Evolutionary conservation across 2,888 invertebrate species (phyloP).

Genomic region (Nymphalis c-album): DNA sequence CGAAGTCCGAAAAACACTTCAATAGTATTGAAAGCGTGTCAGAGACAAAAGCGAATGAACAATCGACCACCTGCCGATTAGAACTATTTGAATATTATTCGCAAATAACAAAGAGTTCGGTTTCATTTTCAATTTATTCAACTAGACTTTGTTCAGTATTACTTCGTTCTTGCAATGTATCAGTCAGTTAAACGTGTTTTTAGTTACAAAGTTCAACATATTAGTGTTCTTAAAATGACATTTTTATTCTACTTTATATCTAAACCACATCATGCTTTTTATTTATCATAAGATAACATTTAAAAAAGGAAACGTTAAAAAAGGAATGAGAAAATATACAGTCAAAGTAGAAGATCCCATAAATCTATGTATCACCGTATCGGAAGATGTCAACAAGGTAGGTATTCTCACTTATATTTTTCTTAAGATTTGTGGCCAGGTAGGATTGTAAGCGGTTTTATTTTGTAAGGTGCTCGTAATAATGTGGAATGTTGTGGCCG

Average conservation of each 20-base stretch:
- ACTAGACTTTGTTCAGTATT: conserved; percentile 52
- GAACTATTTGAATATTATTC: conserved; percentile 74
- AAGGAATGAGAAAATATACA: neutral
- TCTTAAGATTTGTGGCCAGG: conserved; percentile 62
- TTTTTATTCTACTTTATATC: too few species aligned
- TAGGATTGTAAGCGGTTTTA: conserved; percentile 69
- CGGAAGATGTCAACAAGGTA: conserved; percentile 66
- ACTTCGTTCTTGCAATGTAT: conserved; percentile 49
- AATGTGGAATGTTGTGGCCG: conserved; percentile 73
- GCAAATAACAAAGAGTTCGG: conserved; percentile 53
- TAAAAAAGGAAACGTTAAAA: too few species aligned
- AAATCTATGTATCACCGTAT: conserved; percentile 47
- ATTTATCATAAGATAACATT: too few species aligned
- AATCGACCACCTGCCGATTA: conserved; percentile 72
- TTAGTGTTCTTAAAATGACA: neutral
- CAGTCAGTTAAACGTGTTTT: conserved; percentile 38
- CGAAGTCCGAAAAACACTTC: conserved; percentile 43
- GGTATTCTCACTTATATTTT: conserved; percentile 53
- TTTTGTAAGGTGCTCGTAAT: conserved; percentile 71
- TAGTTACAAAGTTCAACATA: conserved; percentile 5
- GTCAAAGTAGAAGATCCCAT: conserved; percentile 22
- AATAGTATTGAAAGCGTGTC: conserved; percentile 42
- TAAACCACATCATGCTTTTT: too few species aligned
- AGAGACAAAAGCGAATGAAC: conserved; percentile 41
- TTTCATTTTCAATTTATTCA: conserved; percentile 63